Evolutionary conservation across 2,888 invertebrate genomes (phyloP), one percentile per base, ranked within the genome.

Genomic region (Philereme transversata): DNA sequence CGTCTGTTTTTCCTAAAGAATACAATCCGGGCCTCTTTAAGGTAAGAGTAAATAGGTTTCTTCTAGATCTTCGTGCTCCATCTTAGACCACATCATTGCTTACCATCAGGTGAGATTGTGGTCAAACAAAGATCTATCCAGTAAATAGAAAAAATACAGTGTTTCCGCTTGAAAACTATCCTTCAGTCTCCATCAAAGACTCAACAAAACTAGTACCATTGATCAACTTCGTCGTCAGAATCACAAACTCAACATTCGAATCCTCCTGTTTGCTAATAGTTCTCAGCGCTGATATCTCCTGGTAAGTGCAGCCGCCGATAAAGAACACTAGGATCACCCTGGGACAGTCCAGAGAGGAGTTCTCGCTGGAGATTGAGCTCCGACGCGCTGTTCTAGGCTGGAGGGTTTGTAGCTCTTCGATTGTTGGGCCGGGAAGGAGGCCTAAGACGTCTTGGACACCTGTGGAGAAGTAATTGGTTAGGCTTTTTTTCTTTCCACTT

Each of bases 221-320:
- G 48, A 98, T 96, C 44, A 99, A 90, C 85, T 98, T 98, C 0
- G 99, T 99, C 4, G 99, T 98, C 49, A 97, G 96, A 68, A 98
- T 95, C 6, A 98, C 94, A 83, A 97, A 98, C 81, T 99, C 98
- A 0, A 97, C 97, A 75, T 96, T 96, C 5, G 96, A 94, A 63
- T 96, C 96, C 78, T 96, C 96, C 78, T 96, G 95, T 69, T 95
- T 95, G 8, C 96, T 95, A 22, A 96, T 89, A 73, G 95, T 96
- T 62, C 96, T 92, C 7, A 97, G 79, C 0, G 96, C 96, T 0
- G 96, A 96, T 75, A 97, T 96, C 88, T 99, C 99, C 2, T 99
- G 97, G 88, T 96, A 98, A 0, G 99, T 99, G 81, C 99, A 97
- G 0, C 99, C 99, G 4, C 99, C 99, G 10, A 99, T 95, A 82